These are phyloP conservation scores for Chlorocebus sabaeus DNA, from an alignment of 2,113 vertebrate species.

Conservation along the genomic window DNA sequence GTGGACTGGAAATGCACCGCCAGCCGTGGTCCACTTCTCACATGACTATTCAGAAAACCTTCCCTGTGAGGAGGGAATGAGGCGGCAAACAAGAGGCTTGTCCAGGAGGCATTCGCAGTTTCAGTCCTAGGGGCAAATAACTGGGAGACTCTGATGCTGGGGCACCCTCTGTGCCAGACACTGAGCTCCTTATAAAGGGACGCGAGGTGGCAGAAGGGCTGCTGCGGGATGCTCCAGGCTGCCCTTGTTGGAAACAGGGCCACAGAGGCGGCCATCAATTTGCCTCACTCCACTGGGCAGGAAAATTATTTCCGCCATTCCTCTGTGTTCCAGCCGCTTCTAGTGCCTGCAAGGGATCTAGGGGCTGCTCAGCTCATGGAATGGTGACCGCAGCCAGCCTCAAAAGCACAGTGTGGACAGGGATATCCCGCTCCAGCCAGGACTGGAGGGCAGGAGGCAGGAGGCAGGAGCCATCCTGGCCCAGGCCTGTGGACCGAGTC, in stretches of 20 bases:
- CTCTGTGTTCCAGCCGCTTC: background rate
- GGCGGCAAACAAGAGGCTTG: rapidly evolving
- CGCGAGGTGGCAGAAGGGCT: background rate
- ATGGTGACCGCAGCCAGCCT: background rate
- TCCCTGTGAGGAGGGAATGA: background rate
- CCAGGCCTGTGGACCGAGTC: background rate
- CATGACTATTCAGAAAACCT: rapidly evolving
- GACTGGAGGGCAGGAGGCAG: background rate
- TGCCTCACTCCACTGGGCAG: conserved; percentile 44
- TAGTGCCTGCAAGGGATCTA: background rate
- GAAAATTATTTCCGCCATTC: conserved; percentile 34
- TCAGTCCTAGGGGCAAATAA: background rate
- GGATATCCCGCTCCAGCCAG: rapidly evolving
- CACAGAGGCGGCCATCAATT: background rate
- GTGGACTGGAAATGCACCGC: rapidly evolving
- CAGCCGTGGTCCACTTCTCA: background rate
- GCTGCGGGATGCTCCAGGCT: rapidly evolving
- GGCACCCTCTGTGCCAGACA: background rate
- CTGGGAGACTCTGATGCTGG: background rate
- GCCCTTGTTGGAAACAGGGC: background rate
- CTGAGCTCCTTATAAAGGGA: background rate
- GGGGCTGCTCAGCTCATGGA: background rate
- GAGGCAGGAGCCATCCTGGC: background rate
- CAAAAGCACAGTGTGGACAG: background rate
- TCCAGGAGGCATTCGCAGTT: background rate